Conservation (phyloP, 2,797 vertebrate genomes). For the Anolis apletophallus region DNA sequence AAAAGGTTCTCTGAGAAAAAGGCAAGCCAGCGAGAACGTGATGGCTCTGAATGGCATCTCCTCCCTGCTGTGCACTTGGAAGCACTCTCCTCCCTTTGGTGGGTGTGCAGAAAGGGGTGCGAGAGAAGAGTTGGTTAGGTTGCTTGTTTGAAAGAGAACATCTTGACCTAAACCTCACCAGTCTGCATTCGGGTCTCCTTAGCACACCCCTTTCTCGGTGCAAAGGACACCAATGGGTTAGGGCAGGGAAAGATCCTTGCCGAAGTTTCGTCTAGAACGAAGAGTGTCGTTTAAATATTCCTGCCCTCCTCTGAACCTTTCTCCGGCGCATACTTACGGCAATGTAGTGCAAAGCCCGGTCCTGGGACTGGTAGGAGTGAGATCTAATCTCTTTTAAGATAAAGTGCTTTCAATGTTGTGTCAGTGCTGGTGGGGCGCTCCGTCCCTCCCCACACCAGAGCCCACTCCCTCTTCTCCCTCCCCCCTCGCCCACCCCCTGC, state of each 20-base stretch:
- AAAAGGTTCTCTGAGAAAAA: slow-evolving; percentile 23
- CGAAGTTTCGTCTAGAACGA: slow-evolving; percentile 11
- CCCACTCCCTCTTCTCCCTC: slow-evolving; percentile 4
- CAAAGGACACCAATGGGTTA: background rate
- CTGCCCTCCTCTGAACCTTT: slow-evolving; percentile 10
- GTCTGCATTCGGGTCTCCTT: background rate
- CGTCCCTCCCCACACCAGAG: slow-evolving; percentile 10
- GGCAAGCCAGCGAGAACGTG: slow-evolving; percentile 14
- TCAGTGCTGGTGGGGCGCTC: slow-evolving; percentile 35
- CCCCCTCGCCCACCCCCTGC: background rate
- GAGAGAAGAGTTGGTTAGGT: background rate
- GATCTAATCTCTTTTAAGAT: slow-evolving; percentile 32
- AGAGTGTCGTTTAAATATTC: background rate
- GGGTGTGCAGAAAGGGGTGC: background rate
- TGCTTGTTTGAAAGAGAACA: background rate
- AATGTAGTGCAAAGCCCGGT: slow-evolving; percentile 32
- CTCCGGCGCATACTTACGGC: background rate
- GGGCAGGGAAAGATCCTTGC: background rate
- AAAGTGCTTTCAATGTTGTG: slow-evolving; percentile 48
- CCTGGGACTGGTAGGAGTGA: slow-evolving; percentile 25
- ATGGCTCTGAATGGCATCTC: slow-evolving; percentile 15
- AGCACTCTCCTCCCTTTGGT: slow-evolving; percentile 1
- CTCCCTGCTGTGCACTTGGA: slow-evolving; percentile 22
- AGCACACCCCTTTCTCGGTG: background rate
- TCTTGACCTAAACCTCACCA: background rate